Evolutionary conservation across 2,888 invertebrate genomes (phyloP).

Genomic region (Eupithecia tripunctaria): DNA sequence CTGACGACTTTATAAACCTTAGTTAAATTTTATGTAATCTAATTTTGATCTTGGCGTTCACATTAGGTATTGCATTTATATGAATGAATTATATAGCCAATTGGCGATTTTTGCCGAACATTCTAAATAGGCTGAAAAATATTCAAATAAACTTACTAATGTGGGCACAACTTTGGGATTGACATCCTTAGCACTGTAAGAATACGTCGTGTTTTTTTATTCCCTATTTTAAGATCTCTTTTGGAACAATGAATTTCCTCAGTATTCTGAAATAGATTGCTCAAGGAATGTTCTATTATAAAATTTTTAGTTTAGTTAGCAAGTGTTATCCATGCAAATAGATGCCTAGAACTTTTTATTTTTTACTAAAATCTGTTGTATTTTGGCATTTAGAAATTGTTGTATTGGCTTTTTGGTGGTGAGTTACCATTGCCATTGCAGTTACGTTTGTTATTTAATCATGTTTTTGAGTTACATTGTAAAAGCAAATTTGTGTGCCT

Average conservation of each 20-base stretch:
- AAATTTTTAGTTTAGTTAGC: slow-evolving; percentile 40
- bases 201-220: slow-evolving; percentile 54
- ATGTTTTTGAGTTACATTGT: slow-evolving; percentile 57
- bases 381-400: slow-evolving; percentile 36
- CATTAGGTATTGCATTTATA: slow-evolving; percentile 27
- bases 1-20: slow-evolving; percentile 45
- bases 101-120: slow-evolving; percentile 1
- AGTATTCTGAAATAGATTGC: slow-evolving; percentile 57
- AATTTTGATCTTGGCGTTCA: slow-evolving; percentile 40
- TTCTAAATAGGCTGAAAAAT: slow-evolving; percentile 9
- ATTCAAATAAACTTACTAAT: slow-evolving; percentile 16
- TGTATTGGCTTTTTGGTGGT: slow-evolving; percentile 15
- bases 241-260: slow-evolving; percentile 71
- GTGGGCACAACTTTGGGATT: slow-evolving; percentile 50
- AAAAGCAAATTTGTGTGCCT: slow-evolving; percentile 63
- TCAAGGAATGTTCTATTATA: slow-evolving; percentile 69
- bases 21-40: slow-evolving; percentile 63
- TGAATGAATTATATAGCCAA: slow-evolving; percentile 13
- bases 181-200: slow-evolving; percentile 54
- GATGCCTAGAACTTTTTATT: slow-evolving; percentile 39
- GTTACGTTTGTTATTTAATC: slow-evolving; percentile 44
- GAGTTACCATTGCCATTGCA: slow-evolving; percentile 38
- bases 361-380: slow-evolving; percentile 35
- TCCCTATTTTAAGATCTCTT: slow-evolving; percentile 63
- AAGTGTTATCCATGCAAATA: slow-evolving; percentile 38